phyloP scores from a whole-genome alignment of 1,140 invertebrate species.

The Riptortus pedestris region DNA sequence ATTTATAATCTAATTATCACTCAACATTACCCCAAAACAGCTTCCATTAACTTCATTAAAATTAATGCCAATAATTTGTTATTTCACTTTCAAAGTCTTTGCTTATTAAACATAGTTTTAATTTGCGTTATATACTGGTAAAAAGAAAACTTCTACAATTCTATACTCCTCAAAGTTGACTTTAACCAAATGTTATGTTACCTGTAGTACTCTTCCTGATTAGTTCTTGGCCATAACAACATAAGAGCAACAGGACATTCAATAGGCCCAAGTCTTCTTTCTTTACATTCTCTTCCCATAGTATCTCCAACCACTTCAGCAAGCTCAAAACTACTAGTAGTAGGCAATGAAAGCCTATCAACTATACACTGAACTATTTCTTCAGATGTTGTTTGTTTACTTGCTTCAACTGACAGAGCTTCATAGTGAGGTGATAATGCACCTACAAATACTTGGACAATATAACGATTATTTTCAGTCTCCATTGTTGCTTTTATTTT shows the following conservation, averaged over 20 bases:
- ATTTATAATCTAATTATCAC: too few relatives aligned
- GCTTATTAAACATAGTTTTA: too few relatives aligned
- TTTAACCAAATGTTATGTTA: too few relatives aligned
- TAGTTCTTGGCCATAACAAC: constrained; percentile 78
- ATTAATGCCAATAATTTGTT: too few relatives aligned
- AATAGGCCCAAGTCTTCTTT: constrained; percentile 67
- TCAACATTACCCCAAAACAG: too few relatives aligned
- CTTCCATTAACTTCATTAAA: too few relatives aligned
- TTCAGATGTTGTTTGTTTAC: constrained; percentile 78
- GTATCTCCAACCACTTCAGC: constrained; percentile 80
- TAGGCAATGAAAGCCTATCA: constrained; percentile 59
- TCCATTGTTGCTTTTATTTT: constrained; percentile 20
- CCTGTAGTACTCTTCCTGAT: constrained; percentile 44
- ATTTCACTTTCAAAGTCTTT: too few relatives aligned
- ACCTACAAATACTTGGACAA: constrained; percentile 78
- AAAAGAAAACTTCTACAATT: too few relatives aligned
- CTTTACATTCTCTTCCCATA: constrained; percentile 80
- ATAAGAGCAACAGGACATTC: constrained; percentile 88
- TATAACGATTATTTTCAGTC: constrained; percentile 38
- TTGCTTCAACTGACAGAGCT: constrained; percentile 80
- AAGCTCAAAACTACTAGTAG: constrained; percentile 59
- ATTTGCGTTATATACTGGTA: too few relatives aligned
- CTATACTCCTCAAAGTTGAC: too few relatives aligned
- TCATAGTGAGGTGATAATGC: constrained; percentile 80
- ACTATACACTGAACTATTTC: constrained; percentile 82